Evolutionary conservation across 53 echinoderm and acorn worm species (phyloP), one percentile per base, ranked within the genome.

Genomic region (Holothuria leucospilota): DNA sequence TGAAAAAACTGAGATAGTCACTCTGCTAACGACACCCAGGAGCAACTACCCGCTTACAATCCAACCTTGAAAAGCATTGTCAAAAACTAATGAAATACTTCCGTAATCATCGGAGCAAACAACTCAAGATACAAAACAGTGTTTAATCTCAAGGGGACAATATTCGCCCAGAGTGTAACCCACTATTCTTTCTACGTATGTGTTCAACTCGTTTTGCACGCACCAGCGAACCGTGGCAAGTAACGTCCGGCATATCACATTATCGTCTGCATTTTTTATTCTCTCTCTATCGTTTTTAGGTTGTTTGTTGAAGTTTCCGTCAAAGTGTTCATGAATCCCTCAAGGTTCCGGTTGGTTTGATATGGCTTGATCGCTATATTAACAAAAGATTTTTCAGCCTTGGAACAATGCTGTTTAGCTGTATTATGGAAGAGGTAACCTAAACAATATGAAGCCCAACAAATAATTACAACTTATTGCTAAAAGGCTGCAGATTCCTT

Each of bases 81-180:
- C 56, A 56, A 18, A 56, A 16, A 18, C 40, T 72, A 38, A 72
- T 72, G 72, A 72, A 72, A 41, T 72, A 46, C 42, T 72, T 72
- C 72, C 72, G 72, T 39, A 72, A 30, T 72, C 72, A 72, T 4
- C 13, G 10, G 72, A 72, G 34, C 72, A 39, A 72, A 72, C 72
- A 39, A 72, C 34, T 56, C 23, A 46, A 72, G 42, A 21, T 46
- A 13, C 20, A 72, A 41, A 38, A 72, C 40, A 21, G 39, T 39
- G 15, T 18, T n/a, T 39, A 72, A n/a, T 72, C 72, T 46, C 72
- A 13, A n/a, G 39, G 39, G 72, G 23, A 38, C n/a, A 39, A 18
- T 18, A 4, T 28, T 20, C 34, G 20, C 34, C 40, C 72, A 11
- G 46, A 46, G 34, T 39, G 21, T 72, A 18, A 14, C 21, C 21